Percentiles rank a stretch among this genome's conserved stretches.
Conservation (phyloP, 2,113 vertebrate genomes). For the Mormyrus iriodes region DNA sequence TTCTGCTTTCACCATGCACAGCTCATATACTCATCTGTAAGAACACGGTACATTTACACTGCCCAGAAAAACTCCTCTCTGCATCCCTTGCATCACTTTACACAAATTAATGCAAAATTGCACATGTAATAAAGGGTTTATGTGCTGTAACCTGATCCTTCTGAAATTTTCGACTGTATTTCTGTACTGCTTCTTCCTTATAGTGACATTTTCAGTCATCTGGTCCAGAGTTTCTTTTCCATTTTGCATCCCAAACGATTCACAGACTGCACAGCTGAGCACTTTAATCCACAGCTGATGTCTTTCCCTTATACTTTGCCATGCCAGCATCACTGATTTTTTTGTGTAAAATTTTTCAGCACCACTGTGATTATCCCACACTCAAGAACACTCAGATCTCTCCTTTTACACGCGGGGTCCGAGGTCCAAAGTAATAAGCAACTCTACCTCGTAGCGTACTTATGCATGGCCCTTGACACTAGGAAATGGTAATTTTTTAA, state of each 20-base stretch:
- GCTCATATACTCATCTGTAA: background rate
- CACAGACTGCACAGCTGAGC: background rate
- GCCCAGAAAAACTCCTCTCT: background rate
- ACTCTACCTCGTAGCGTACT: background rate
- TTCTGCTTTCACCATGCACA: background rate
- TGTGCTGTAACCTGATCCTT: background rate
- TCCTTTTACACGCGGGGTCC: background rate
- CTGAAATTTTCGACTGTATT: background rate
- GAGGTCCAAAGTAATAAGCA: background rate
- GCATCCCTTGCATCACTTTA: background rate
- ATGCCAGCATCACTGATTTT: background rate
- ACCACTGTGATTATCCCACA: background rate
- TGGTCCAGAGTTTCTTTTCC: background rate
- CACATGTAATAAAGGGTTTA: background rate
- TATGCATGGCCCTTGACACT: background rate
- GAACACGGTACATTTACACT: background rate
- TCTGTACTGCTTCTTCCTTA: background rate
- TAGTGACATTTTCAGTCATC: background rate
- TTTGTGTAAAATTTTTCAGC: background rate
- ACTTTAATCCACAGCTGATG: background rate
- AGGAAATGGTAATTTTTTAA: background rate
- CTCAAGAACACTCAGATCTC: background rate
- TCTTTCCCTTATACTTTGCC: background rate
- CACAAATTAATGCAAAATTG: background rate
- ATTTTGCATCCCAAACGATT: background rate